phyloP scores from a whole-genome alignment of 2,113 vertebrate genomes.

The Petaurus breviceps region DNA sequence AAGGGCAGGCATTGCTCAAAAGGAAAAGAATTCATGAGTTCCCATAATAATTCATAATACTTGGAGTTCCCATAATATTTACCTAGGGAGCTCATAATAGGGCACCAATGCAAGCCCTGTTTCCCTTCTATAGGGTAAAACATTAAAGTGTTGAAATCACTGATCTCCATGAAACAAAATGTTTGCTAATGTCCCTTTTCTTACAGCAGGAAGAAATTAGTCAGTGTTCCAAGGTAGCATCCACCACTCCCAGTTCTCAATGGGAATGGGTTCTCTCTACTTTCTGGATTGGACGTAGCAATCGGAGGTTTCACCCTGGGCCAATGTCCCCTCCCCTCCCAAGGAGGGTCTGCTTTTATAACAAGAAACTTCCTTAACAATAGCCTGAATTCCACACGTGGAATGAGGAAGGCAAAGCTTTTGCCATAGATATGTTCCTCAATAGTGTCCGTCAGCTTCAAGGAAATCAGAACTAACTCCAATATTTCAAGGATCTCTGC shows the following conservation, averaged over 20 bases:
- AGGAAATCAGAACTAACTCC: neutral
- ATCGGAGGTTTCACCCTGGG: neutral
- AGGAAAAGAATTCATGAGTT: conserved; percentile 24
- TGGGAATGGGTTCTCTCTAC: neutral
- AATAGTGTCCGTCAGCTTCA: neutral
- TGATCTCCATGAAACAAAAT: conserved; percentile 26
- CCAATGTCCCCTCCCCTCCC: neutral
- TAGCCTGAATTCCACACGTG: neutral
- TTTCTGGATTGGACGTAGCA: neutral
- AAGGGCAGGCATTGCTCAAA: conserved; percentile 17
- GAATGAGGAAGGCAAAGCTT: neutral
- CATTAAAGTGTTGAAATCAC: neutral
- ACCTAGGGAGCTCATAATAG: neutral
- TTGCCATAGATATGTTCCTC: neutral
- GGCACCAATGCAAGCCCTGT: neutral
- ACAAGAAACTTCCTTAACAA: neutral
- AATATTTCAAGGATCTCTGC: neutral
- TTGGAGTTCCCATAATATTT: neutral
- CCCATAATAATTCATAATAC: neutral
- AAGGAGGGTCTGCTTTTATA: conserved; percentile 46
- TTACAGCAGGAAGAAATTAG: neutral
- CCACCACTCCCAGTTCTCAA: conserved; percentile 15
- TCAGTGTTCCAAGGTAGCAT: neutral
- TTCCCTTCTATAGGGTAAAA: neutral
- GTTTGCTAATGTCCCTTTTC: neutral